Conservation (phyloP, 2,888 invertebrate genomes). For the Chloroclysta siterata region DNA sequence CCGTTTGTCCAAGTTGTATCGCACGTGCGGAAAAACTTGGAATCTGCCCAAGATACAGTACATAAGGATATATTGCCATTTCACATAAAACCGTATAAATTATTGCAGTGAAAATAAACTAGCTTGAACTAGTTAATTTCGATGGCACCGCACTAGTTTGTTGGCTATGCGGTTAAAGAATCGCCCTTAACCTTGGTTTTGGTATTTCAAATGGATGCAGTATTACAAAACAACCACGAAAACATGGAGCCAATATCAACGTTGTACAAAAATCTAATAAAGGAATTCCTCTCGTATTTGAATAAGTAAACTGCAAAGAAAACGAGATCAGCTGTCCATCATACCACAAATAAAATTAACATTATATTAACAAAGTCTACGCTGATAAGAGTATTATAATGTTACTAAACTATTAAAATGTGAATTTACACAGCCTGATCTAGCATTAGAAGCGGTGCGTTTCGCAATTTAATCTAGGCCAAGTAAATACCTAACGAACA, state of each 20-base stretch:
- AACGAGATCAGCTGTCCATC: slow-evolving; percentile 7
- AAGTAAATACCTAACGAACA: slow-evolving; percentile 54
- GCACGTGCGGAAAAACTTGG: slow-evolving; percentile 49
- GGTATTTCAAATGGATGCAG: slow-evolving; percentile 32
- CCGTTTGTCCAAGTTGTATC: too few species aligned
- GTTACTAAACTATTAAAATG: neutral
- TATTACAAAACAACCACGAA: slow-evolving; percentile 53
- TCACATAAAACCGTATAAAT: slow-evolving; percentile 46
- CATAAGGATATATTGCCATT: slow-evolving; percentile 48
- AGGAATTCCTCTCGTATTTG: slow-evolving; percentile 44
- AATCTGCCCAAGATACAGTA: slow-evolving; percentile 47
- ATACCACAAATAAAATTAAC: too few species aligned
- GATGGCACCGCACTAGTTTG: slow-evolving; percentile 20
- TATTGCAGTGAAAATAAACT: slow-evolving; percentile 47
- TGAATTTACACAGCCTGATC: slow-evolving; percentile 15
- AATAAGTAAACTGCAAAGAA: slow-evolving; percentile 17
- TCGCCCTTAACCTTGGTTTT: slow-evolving; percentile 24
- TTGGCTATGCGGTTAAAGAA: slow-evolving; percentile 19
- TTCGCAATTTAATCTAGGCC: slow-evolving; percentile 62
- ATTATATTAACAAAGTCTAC: too few species aligned
- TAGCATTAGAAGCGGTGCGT: slow-evolving; percentile 31
- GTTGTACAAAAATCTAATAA: slow-evolving; percentile 57
- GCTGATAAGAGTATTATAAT: neutral
- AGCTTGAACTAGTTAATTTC: slow-evolving; percentile 35
- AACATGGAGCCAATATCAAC: slow-evolving; percentile 62